These are phyloP conservation scores for Hypsopygia costalis DNA, from an alignment of 2,888 invertebrate species.

Conservation along the genomic window DNA sequence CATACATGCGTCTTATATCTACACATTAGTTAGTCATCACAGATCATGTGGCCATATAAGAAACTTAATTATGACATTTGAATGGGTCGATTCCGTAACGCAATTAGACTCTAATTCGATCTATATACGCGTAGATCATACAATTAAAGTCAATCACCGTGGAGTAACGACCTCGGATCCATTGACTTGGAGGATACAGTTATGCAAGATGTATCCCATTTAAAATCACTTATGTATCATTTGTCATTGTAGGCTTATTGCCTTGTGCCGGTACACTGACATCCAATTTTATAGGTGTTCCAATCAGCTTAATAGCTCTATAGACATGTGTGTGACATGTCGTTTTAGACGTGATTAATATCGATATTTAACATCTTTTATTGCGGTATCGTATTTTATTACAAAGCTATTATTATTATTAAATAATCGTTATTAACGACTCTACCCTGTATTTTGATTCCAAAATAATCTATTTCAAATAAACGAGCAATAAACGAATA, in stretches of 20 bases:
- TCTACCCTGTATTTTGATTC: too few relatives aligned
- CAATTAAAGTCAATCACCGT: constrained; percentile 4
- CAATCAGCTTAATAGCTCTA: background rate
- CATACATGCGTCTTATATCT: too few relatives aligned
- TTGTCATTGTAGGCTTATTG: background rate
- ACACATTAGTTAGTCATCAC: too few relatives aligned
- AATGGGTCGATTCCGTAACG: constrained; percentile 1
- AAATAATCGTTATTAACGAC: too few relatives aligned
- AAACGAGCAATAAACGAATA: too few relatives aligned
- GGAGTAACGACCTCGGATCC: constrained; percentile 7
- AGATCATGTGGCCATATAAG: too few relatives aligned
- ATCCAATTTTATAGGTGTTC: background rate
- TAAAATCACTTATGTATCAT: background rate
- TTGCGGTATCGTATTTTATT: too few relatives aligned
- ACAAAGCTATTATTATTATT: too few relatives aligned
- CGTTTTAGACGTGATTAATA: background rate
- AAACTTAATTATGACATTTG: background rate
- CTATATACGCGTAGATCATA: constrained; percentile 1
- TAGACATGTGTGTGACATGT: background rate
- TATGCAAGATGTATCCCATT: background rate
- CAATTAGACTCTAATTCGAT: background rate
- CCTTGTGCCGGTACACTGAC: background rate
- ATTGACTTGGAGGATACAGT: constrained; percentile 1
- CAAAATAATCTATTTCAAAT: too few relatives aligned
- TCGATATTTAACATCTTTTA: too few relatives aligned